Evolutionary conservation across 2,113 vertebrate genomes (phyloP).

Genomic region (Platycercus adscitus): DNA sequence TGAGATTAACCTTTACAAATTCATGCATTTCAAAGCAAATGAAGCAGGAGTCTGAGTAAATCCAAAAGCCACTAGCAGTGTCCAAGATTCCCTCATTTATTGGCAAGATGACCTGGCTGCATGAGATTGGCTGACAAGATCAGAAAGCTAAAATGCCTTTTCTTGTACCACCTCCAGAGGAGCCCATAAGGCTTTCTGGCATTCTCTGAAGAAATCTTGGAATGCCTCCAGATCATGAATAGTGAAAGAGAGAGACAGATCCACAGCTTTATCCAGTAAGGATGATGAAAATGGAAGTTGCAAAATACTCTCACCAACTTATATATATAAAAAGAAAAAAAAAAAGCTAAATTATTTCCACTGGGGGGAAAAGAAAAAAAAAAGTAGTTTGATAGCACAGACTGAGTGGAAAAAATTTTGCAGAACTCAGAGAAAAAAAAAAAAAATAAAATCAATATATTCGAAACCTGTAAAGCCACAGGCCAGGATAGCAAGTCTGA

Average conservation of each 20-base stretch:
- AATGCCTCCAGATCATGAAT: background rate
- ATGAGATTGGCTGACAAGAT: conserved; percentile 32
- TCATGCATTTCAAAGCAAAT: conserved; percentile 27
- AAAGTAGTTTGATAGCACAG: background rate
- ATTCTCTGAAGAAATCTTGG: background rate
- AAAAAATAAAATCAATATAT: background rate
- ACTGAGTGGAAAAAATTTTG: background rate
- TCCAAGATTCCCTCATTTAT: conserved; percentile 48
- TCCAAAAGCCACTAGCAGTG: background rate
- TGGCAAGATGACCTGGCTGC: conserved; percentile 44
- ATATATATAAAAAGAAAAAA: background rate
- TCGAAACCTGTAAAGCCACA: background rate
- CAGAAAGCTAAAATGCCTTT: conserved; percentile 31
- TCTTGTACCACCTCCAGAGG: conserved; percentile 52
- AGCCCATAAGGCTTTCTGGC: conserved; percentile 3
- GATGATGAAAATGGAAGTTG: background rate
- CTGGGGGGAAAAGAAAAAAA: background rate
- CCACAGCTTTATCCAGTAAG: background rate
- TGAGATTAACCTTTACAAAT: conserved; percentile 6
- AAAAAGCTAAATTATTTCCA: background rate
- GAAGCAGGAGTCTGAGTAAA: background rate
- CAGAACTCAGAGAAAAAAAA: background rate
- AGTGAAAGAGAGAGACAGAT: background rate
- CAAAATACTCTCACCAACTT: background rate
- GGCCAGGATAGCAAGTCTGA: background rate